Percentiles rank a stretch among this genome's conserved stretches.
These are phyloP conservation scores for Emydoidea blandingii DNA, from an alignment of 2,797 vertebrate genomes.

Conservation along the genomic window DNA sequence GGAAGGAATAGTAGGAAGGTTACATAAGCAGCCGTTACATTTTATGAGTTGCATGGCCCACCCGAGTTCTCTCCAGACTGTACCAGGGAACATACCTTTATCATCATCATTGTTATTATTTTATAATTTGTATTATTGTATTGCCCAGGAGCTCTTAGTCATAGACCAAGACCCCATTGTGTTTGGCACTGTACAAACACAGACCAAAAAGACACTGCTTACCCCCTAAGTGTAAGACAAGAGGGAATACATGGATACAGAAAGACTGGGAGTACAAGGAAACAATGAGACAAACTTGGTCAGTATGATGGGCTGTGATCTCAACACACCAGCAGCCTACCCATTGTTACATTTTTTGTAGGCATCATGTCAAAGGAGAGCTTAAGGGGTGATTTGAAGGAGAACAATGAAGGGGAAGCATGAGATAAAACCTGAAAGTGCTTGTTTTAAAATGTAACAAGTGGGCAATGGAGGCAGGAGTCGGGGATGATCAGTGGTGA, in stretches of 20 bases:
- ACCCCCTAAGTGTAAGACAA: not conserved
- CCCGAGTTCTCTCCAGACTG: not conserved
- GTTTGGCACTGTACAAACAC: not conserved
- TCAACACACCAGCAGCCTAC: not conserved
- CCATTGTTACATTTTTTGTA: not conserved
- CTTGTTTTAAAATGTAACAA: not conserved
- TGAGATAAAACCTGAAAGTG: not conserved
- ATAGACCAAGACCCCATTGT: not conserved
- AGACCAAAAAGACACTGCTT: not conserved
- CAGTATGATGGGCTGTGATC: not conserved
- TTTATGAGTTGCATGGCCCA: not conserved
- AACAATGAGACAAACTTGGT: not conserved
- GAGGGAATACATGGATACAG: not conserved
- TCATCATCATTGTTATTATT: not conserved
- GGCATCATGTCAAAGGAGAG: not conserved
- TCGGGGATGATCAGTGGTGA: not conserved
- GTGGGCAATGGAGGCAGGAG: not conserved
- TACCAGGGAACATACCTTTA: not conserved
- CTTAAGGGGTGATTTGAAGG: not conserved
- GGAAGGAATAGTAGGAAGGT: not conserved
- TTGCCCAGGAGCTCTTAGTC: not conserved
- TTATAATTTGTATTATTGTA: not conserved
- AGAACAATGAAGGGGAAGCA: not conserved
- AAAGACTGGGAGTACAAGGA: not conserved
- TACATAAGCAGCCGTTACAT: not conserved